Conservation (phyloP, 92 coral and sea anemone species). For the Plumapathes pennacea region DNA sequence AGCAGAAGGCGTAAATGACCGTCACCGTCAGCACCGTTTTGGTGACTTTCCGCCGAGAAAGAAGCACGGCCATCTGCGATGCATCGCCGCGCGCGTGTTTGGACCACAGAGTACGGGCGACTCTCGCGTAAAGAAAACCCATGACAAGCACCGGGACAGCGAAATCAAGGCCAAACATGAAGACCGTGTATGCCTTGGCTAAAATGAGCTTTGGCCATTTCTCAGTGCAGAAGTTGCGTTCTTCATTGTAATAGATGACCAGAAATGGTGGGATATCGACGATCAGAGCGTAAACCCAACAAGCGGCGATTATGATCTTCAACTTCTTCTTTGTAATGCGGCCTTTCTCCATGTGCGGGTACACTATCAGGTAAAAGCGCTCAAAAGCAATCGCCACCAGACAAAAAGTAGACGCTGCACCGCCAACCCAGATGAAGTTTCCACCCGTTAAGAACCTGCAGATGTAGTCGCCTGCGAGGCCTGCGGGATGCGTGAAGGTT, state of each 20-base stretch:
- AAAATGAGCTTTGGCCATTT: conserved; percentile 28
- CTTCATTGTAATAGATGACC: conserved; percentile 25
- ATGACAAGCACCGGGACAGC: conserved; percentile 28
- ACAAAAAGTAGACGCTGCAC: conserved; percentile 41
- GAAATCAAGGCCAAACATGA: conserved; percentile 32
- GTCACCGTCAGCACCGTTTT: conserved; percentile 39
- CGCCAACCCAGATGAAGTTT: conserved; percentile 50
- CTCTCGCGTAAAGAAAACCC: conserved; percentile 21
- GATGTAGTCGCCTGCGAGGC: conserved; percentile 20
- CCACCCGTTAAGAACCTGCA: conserved; percentile 42
- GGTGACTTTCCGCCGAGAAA: conserved; percentile 31
- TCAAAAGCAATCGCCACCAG: conserved; percentile 30
- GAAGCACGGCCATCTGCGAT: conserved; percentile 16
- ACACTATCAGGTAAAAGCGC: conserved; percentile 25
- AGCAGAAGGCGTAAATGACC: conserved; percentile 32
- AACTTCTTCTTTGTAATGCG: conserved; percentile 17
- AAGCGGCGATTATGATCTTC: conserved; percentile 24
- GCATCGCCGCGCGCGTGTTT: neutral
- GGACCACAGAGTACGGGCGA: conserved; percentile 26
- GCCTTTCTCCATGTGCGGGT: conserved; percentile 37
- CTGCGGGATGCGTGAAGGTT: conserved; percentile 24
- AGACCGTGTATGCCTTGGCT: conserved; percentile 24
- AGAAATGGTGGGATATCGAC: conserved; percentile 45
- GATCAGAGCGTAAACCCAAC: conserved; percentile 33
- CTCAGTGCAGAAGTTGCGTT: conserved; percentile 38